These are phyloP conservation scores for Tanaodytes sp. DNA, from an alignment of 2,888 invertebrate species.

Conservation along the genomic window DNA sequence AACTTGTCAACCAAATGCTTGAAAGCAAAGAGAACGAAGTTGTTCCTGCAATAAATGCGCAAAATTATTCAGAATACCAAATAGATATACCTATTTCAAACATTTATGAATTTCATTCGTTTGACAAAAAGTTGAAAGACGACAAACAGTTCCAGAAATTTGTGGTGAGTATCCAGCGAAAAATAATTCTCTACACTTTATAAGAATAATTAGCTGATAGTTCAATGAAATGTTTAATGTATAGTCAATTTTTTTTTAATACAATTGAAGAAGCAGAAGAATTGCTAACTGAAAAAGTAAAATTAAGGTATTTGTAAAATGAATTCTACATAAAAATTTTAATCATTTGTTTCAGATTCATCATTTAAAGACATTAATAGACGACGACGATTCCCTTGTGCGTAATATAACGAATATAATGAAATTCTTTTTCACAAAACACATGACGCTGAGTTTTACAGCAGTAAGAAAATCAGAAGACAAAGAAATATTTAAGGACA, in stretches of 20 bases:
- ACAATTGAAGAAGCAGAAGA: too few relatives aligned
- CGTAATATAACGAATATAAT: conserved; percentile 49
- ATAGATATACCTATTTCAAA: conserved; percentile 43
- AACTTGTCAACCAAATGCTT: conserved; percentile 40
- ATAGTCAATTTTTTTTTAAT: too few relatives aligned
- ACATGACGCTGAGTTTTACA: conserved; percentile 48
- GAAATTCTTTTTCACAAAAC: conserved; percentile 52
- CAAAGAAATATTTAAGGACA: conserved; percentile 51
- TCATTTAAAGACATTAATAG: conserved; percentile 43
- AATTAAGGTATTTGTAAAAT: too few relatives aligned
- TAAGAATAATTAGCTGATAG: too few relatives aligned
- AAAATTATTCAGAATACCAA: conserved; percentile 39
- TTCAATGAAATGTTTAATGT: too few relatives aligned
- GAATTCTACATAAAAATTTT: too few relatives aligned
- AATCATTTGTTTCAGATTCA: too few relatives aligned
- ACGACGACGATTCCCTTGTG: conserved; percentile 41
- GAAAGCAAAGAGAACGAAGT: conserved; percentile 39
- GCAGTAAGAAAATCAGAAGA: conserved; percentile 51
- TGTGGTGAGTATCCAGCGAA: conserved; percentile 35
- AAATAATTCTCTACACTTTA: too few relatives aligned
- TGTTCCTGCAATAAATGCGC: conserved; percentile 39
- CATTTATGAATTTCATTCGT: conserved; percentile 38
- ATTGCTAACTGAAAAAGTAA: too few relatives aligned
- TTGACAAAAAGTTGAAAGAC: conserved; percentile 42
- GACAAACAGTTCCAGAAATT: conserved; percentile 46